Conservation (phyloP, 2,113 vertebrate genomes). For the Meriones unguiculatus region DNA sequence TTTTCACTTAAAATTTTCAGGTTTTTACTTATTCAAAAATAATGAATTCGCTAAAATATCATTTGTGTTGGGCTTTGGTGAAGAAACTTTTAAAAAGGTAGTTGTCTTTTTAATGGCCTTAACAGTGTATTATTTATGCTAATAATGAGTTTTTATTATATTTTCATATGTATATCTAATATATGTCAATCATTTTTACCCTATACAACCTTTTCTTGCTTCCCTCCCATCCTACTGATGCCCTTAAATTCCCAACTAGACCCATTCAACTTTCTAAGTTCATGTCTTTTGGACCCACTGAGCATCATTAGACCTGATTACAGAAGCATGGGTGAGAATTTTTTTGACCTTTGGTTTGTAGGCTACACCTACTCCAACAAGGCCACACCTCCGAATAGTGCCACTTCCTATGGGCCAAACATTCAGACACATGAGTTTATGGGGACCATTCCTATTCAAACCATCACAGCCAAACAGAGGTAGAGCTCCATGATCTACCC, state of each 20-base stretch:
- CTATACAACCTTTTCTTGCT: too few species aligned
- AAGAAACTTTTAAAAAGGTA: not conserved
- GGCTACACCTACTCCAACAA: too few species aligned
- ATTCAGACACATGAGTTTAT: too few species aligned
- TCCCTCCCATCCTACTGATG: not conserved
- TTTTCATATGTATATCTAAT: not conserved
- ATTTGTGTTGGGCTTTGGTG: constrained; percentile 31
- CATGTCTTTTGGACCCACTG: not conserved
- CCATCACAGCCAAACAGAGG: not conserved
- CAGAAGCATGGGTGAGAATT: not conserved
- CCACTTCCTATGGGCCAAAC: too few species aligned
- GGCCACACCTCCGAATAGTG: too few species aligned
- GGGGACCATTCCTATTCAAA: too few species aligned
- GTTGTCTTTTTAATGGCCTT: not conserved
- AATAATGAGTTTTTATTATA: not conserved
- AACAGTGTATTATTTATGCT: not conserved
- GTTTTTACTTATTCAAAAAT: constrained; percentile 13
- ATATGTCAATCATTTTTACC: too few species aligned
- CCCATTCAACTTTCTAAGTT: not conserved
- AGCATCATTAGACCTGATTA: not conserved
- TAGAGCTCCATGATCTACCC: not conserved
- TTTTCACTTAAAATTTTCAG: constrained; percentile 26
- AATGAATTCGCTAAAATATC: not conserved
- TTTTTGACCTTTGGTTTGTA: not conserved
- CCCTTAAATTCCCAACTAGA: not conserved